Percentiles rank a stretch among this genome's conserved stretches.
Conservation (phyloP, 2,888 invertebrate genomes). For the Podabrus alpinus region DNA sequence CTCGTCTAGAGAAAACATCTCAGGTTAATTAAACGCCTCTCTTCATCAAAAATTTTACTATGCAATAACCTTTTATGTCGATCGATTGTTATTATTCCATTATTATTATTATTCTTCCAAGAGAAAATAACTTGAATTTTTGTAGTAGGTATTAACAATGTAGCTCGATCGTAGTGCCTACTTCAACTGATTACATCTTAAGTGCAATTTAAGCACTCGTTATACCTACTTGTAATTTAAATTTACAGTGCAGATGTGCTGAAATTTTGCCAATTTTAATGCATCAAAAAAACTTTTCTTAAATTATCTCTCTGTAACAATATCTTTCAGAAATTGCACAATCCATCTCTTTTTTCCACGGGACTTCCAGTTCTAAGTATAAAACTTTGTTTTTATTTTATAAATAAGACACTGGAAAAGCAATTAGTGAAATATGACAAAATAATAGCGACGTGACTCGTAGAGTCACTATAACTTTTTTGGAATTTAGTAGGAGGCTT, state of each 20-base stretch:
- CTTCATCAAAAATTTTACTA: background rate
- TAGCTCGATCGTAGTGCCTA: background rate
- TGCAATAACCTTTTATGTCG: background rate
- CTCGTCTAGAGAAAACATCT: background rate
- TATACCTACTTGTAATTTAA: background rate
- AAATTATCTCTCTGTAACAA: background rate
- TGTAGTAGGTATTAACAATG: too few species aligned
- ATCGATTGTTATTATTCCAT: background rate
- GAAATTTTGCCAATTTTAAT: background rate
- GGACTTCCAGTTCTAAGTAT: background rate
- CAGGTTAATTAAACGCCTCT: background rate
- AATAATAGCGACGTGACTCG: too few species aligned
- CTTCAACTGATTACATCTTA: background rate
- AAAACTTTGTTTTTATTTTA: background rate
- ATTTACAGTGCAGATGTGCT: background rate
- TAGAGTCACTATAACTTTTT: too few species aligned
- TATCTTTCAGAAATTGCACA: background rate
- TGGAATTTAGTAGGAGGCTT: too few species aligned
- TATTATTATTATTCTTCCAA: too few species aligned
- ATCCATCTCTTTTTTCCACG: background rate
- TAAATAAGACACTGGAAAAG: background rate
- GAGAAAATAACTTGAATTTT: background rate
- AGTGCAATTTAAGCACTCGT: background rate
- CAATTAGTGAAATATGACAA: too few species aligned
- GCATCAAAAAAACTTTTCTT: background rate